Evolutionary conservation across 2,113 vertebrate species (phyloP).

Genomic region (Gyps fulvus): DNA sequence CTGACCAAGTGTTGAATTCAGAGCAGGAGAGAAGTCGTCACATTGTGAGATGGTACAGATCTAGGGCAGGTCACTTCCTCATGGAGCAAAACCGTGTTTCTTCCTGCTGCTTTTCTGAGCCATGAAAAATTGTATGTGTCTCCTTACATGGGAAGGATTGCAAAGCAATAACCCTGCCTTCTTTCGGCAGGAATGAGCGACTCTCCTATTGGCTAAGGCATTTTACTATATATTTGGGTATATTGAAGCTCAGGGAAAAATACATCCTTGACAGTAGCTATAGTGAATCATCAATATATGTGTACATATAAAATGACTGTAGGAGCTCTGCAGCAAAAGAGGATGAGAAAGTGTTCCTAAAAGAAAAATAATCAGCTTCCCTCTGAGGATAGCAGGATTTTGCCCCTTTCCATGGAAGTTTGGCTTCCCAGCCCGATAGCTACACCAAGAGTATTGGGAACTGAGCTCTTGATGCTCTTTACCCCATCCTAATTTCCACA

Average conservation of each 20-base stretch:
- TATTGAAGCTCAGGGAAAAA: not conserved
- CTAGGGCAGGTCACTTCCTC: not conserved
- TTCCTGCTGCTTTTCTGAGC: not conserved
- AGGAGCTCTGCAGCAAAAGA: not conserved
- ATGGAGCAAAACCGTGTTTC: not conserved
- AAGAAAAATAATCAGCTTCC: not conserved
- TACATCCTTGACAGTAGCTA: not conserved
- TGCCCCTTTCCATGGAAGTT: not conserved
- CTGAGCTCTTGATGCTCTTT: not conserved
- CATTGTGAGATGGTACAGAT: not conserved
- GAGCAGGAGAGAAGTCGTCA: not conserved
- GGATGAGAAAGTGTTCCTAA: not conserved
- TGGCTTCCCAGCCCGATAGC: not conserved
- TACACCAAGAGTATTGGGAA: not conserved
- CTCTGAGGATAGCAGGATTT: not conserved
- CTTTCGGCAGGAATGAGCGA: not conserved
- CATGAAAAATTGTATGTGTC: rapidly evolving
- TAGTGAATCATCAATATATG: not conserved
- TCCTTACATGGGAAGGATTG: not conserved
- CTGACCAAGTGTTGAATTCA: not conserved
- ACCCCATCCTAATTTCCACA: not conserved
- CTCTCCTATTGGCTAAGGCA: not conserved
- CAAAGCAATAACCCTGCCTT: not conserved
- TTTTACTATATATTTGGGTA: not conserved
- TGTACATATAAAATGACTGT: not conserved